Evolutionary conservation across 2,797 vertebrate genomes (phyloP), one percentile per base, ranked within the genome.

Genomic region (Syngnathus rostellatus): DNA sequence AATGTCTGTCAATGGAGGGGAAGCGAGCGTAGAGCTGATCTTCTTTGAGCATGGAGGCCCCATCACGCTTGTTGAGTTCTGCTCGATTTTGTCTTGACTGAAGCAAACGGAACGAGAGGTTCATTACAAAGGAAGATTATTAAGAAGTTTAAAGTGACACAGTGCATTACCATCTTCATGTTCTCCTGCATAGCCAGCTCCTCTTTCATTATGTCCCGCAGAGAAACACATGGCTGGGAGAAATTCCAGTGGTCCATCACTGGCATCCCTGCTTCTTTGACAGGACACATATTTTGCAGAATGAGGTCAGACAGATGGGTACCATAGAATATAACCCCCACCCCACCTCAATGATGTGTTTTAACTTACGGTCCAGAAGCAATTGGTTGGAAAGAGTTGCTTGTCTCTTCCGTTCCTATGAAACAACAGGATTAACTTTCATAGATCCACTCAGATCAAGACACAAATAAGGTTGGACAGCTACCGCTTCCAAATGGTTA

Each of bases 131-230:
- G 12, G 23, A 17, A 63, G 16, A 37, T 63, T 45, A 63, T 10
- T 63, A 14, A 19, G 6, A 37, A 43, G 59, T 39, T 10, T 43
- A 31, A 63, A 63, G 31, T 43, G 48, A 48, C 5, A 63, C 10
- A 6, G 21, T 41, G 41, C 41, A 3, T 48, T 64, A 99, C 97
- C 93, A 92, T 89, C 63, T 93, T 85, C 60, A 92, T 73, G 23
- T 87, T 94, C 65, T 94, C 83, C 84, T 99, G 94, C 68, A 96
- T 86, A 1, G 92, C 93, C 74, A 93, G 93, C 86, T 99, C 94
- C 87, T 99, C 96, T 2, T 92, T 92, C 85, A 99, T 99, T 78
- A 99, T 98, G 77, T 95, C 88, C 76, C 95, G 88, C 9, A 99
- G 92, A 71, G 95, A 99, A 45, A 98, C 91, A 60, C 90, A 92